Evolutionary conservation across 2,888 invertebrate genomes (phyloP).

Genomic region (Oxystoma pomonae): DNA sequence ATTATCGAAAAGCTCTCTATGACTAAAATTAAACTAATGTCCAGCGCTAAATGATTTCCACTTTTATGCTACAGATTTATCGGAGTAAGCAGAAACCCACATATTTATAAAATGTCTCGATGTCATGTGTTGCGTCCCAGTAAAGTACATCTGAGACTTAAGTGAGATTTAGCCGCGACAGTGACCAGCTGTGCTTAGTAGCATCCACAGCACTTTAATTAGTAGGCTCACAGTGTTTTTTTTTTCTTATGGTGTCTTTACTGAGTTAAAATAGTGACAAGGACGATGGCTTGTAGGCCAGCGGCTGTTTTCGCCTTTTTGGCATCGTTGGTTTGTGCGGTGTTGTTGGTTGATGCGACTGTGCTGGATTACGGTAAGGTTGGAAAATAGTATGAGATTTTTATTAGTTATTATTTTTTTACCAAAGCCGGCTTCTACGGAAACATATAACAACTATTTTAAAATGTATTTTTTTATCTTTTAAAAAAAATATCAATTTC

Average conservation of each 20-base stretch:
- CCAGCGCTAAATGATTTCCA: too few species aligned
- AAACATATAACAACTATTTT: too few species aligned
- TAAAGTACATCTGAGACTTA: constrained; percentile 25
- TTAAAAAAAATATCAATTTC: too few species aligned
- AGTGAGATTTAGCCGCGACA: background rate
- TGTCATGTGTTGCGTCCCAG: constrained; percentile 21
- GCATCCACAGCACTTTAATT: background rate
- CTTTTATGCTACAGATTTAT: too few species aligned
- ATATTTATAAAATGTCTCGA: constrained; percentile 25
- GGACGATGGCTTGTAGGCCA: background rate
- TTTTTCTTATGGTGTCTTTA: background rate
- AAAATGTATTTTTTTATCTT: too few species aligned
- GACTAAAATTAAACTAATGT: too few species aligned
- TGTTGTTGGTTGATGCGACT: background rate
- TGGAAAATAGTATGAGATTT: too few species aligned
- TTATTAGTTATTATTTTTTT: too few species aligned
- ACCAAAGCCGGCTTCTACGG: too few species aligned
- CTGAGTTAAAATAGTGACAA: background rate
- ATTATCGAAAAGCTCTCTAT: too few species aligned
- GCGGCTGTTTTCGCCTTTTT: background rate
- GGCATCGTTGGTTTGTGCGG: background rate
- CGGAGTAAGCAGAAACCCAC: constrained; percentile 26
- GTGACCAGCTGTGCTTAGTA: background rate
- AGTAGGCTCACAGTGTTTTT: background rate
- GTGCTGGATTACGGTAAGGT: background rate